These are phyloP conservation scores for Nerophis lumbriciformis DNA, from an alignment of 2,113 vertebrate species.

Conservation along the genomic window DNA sequence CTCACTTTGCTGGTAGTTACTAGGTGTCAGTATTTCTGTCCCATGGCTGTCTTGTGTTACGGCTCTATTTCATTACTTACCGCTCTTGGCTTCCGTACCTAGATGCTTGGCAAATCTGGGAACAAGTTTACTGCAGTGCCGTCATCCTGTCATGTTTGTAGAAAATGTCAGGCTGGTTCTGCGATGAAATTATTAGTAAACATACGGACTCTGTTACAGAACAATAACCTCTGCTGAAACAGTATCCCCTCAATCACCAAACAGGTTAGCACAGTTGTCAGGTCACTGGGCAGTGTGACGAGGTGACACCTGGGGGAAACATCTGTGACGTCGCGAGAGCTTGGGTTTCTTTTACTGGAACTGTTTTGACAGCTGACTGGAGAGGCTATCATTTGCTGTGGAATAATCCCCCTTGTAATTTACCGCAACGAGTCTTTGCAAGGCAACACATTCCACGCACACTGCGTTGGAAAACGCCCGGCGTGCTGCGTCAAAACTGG, in stretches of 20 bases:
- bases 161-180: background rate
- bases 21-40: constrained; percentile 42
- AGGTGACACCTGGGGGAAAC: constrained; percentile 19
- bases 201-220: background rate
- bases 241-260: background rate
- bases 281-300: constrained; percentile 3
- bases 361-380: constrained; percentile 32
- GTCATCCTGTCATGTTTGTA: constrained; percentile 1
- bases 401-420: constrained; percentile 22
- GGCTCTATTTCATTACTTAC: constrained; percentile 44
- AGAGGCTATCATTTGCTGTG: constrained; percentile 26
- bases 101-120: constrained; percentile 4
- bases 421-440: constrained; percentile 15
- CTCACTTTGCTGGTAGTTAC: constrained; percentile 14
- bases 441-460: constrained; percentile 2
- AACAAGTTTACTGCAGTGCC: background rate
- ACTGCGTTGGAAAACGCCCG: constrained; percentile 15
- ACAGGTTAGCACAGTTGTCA: background rate
- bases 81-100: constrained; percentile 7
- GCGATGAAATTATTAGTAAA: background rate
- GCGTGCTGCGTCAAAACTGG: constrained; percentile 4
- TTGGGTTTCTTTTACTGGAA: constrained; percentile 40
- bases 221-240: background rate
- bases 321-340: constrained; percentile 1
- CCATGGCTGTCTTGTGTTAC: constrained; percentile 39